Evolutionary conservation across 2,113 vertebrate species (phyloP), one percentile per base, ranked within the genome.

Genomic region (Malurus melanocephalus): DNA sequence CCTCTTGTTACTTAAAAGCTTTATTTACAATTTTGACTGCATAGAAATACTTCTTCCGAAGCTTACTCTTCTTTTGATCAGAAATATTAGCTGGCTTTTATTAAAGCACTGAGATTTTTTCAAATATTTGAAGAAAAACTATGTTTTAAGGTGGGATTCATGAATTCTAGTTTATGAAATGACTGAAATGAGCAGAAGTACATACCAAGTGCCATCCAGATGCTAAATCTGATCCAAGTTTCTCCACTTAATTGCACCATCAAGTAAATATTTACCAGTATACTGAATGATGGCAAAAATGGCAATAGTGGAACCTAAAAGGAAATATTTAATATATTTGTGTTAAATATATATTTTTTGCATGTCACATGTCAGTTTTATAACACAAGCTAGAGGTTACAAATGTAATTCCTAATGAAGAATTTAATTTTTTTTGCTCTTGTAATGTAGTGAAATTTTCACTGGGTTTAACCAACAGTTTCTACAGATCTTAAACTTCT

Each of bases 131-230:
- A 84, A 73, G 32, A 27, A 75, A 79, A 33, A 86, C 6, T 71
- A 46, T 57, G 5, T 73, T 69, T 30, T 56, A 33, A 68, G n/a
- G 81, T 40, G 30, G 11, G 7, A 82, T 19, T 68, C 7, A 35
- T 55, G 24, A 74, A 7, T 42, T 45, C 26, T 79, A 82, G n/a
- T 3, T 1, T 28, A 52, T 61, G 22, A 68, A 42, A 17, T 27
- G 24, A 67, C 9, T 80, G 49, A 88, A 92, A 77, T 51, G 19
- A 82, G 55, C 13, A 64, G 8, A 76, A 80, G 60, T 85, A 97
- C 98, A 93, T 97, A 99, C 99, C 99, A 33, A 98, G 94, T 57
- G 96, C 97, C 99, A 99, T 99, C 99, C 99, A 99, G 90, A 99
- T 93, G 80, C 99, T 99, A 94, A 99, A 99, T 81, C 99, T 97